These are phyloP conservation scores for Lacerta bilineata DNA, from an alignment of 2,797 vertebrate species.

Conservation along the genomic window DNA sequence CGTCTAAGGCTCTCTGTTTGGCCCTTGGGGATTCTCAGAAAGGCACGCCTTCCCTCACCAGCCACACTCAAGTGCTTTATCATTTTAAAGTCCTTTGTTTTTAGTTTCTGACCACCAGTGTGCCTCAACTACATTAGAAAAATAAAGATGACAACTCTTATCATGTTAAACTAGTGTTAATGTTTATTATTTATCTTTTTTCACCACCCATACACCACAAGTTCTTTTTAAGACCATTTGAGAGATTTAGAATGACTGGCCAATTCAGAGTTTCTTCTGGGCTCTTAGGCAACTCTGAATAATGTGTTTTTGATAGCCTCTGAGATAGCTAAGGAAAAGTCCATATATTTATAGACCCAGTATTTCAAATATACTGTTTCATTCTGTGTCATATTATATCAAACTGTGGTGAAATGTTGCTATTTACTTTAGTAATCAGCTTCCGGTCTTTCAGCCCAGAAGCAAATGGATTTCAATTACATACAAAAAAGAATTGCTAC, in stretches of 20 bases:
- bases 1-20: too few species aligned
- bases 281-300: background rate
- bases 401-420: background rate
- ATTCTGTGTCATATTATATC: background rate
- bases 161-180: too few species aligned
- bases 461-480: background rate
- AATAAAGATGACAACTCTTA: too few species aligned
- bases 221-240: background rate
- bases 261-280: background rate
- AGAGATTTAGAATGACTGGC: too few species aligned
- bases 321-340: background rate
- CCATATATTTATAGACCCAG: background rate
- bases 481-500: conserved; percentile 29
- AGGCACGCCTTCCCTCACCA: too few species aligned
- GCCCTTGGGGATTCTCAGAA: too few species aligned
- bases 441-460: background rate
- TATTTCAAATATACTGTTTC: background rate
- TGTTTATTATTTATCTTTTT: too few species aligned
- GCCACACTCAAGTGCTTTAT: too few species aligned
- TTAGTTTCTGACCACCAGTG: too few species aligned
- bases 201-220: background rate
- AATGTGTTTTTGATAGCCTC: background rate
- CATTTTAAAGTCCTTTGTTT: too few species aligned
- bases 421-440: conserved; percentile 3
- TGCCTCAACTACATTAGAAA: too few species aligned